Evolutionary conservation across 2,888 invertebrate genomes (phyloP).

Genomic region (Calameuta pallipes): DNA sequence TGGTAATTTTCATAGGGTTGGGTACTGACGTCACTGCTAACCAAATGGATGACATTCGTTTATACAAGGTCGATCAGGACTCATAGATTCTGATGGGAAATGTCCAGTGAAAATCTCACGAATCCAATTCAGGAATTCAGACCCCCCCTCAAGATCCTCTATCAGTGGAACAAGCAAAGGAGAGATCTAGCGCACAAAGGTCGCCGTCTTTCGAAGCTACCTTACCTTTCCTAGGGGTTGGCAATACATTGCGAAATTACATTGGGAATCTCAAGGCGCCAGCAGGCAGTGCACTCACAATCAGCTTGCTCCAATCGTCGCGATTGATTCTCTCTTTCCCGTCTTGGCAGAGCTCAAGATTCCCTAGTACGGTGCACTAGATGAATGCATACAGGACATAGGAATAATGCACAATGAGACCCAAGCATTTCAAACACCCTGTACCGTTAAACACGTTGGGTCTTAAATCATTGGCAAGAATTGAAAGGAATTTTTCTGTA

Average conservation of each 20-base stretch:
- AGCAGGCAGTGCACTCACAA: constrained; percentile 15
- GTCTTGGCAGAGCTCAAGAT: not conserved
- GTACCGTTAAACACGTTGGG: not conserved
- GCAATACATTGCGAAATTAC: constrained; percentile 11
- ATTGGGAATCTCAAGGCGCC: constrained; percentile 12
- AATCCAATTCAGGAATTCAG: not conserved
- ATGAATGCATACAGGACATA: not conserved
- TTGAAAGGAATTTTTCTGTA: not conserved
- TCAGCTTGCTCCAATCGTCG: constrained; percentile 43
- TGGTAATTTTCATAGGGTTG: not conserved
- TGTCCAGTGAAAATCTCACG: not conserved
- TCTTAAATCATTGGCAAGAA: not conserved
- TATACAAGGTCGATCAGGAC: not conserved
- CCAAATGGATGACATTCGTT: not conserved
- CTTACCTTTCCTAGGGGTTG: not conserved
- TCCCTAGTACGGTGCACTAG: not conserved
- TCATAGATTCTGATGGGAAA: not conserved
- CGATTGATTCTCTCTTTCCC: constrained; percentile 39
- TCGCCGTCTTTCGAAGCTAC: not conserved
- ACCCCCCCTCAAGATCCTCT: not conserved
- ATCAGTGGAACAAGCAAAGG: not conserved
- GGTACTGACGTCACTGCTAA: not conserved
- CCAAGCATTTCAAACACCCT: not conserved
- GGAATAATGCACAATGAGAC: not conserved
- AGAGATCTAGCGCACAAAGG: not conserved